Conservation (phyloP, 2,113 vertebrate species). For the Cathartes aura region DNA sequence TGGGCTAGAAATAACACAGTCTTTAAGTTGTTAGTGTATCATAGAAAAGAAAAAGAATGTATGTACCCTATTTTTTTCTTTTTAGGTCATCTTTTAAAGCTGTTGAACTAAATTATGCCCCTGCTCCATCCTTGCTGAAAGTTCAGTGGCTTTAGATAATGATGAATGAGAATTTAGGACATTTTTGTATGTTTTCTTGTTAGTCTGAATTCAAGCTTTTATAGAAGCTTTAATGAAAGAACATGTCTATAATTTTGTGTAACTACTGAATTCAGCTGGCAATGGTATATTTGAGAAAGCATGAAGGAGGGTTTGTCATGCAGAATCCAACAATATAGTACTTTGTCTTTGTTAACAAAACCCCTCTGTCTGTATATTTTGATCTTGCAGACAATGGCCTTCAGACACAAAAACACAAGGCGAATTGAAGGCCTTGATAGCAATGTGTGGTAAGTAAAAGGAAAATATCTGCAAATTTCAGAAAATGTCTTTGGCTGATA, state of each 20-base stretch:
- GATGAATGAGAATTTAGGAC: background rate
- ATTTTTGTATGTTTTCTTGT: background rate
- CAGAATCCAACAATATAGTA: background rate
- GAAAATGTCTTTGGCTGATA: background rate
- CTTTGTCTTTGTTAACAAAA: conserved; percentile 46
- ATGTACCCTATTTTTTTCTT: background rate
- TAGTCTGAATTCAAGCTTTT: background rate
- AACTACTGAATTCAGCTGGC: background rate
- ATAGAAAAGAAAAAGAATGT: background rate
- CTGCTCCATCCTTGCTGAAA: background rate
- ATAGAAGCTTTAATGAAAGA: conserved; percentile 22
- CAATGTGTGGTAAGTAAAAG: conserved; percentile 89
- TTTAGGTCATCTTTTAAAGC: background rate
- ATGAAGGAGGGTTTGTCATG: background rate
- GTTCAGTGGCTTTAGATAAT: background rate
- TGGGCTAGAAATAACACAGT: background rate
- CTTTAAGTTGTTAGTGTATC: background rate
- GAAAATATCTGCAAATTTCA: background rate
- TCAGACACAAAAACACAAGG: conserved; percentile 85
- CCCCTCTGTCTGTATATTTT: conserved; percentile 34
- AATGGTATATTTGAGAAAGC: background rate
- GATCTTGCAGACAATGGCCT: conserved; percentile 79
- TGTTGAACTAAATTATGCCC: background rate
- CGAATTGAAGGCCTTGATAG: conserved; percentile 92
- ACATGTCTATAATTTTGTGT: background rate